Percentiles rank a stretch among this genome's conserved stretches.
phyloP scores from a whole-genome alignment of 2,797 vertebrate genomes.

The Lagorchestes hirsutus region DNA sequence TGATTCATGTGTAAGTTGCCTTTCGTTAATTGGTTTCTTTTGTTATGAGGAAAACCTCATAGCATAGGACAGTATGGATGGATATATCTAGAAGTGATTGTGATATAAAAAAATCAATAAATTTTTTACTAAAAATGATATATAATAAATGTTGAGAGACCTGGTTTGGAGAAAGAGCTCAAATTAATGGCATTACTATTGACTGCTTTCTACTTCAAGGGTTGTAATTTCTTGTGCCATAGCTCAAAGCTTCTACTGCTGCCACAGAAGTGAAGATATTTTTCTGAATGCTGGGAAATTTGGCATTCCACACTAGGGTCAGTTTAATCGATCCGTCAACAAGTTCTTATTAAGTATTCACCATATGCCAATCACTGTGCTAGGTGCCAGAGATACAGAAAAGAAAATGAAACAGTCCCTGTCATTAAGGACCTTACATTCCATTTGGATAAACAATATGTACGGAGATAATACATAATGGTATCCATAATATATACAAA shows the following conservation, averaged over 20 bases:
- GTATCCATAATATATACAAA: not conserved
- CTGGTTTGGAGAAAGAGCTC: not conserved
- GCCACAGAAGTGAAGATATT: not conserved
- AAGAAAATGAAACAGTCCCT: not conserved
- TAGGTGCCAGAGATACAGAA: not conserved
- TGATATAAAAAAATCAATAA: not conserved
- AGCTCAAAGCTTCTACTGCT: not conserved
- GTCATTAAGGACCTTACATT: not conserved
- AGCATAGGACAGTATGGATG: not conserved
- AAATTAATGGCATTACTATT: not conserved
- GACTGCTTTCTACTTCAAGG: not conserved
- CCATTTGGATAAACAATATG: not conserved
- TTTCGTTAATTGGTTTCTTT: not conserved
- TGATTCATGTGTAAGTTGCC: not conserved
- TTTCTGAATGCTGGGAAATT: not conserved
- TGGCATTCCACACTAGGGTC: not conserved
- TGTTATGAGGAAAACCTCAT: not conserved
- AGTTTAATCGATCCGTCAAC: not conserved
- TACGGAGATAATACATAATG: not conserved
- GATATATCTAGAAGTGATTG: not conserved
- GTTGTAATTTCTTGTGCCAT: not conserved
- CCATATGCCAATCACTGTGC: not conserved
- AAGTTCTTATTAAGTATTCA: not conserved
- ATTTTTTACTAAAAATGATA: not conserved
- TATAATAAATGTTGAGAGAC: not conserved